A percentile compares a stretch with the other conserved stretches of the same genome.
phyloP scores from a whole-genome alignment of 2,797 vertebrate genomes.

The Tamandua tetradactyla region DNA sequence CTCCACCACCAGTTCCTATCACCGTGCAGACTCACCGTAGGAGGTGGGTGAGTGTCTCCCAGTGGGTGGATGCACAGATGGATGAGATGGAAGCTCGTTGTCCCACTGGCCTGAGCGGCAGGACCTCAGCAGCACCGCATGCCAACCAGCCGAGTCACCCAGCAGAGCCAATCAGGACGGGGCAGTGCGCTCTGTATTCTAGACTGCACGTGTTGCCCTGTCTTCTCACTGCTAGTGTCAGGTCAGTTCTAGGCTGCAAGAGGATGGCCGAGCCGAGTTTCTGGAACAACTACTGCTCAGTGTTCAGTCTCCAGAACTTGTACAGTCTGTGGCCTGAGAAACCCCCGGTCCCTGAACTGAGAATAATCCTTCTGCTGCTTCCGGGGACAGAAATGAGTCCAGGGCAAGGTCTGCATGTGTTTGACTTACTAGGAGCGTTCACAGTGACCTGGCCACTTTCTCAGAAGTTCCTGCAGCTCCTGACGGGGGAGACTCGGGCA shows the following conservation, averaged over 20 bases:
- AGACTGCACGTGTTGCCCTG: too few relatives aligned
- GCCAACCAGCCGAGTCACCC: neutral
- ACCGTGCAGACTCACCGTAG: neutral
- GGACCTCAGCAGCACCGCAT: neutral
- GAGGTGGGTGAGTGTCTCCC: too few relatives aligned
- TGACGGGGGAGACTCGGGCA: neutral
- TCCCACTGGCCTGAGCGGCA: neutral
- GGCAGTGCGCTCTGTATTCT: neutral
- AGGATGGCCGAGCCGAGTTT: neutral
- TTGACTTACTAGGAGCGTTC: neutral
- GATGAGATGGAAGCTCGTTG: too few relatives aligned
- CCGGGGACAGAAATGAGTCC: neutral
- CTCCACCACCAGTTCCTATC: neutral
- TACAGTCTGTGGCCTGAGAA: neutral
- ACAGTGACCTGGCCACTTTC: neutral
- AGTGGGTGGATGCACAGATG: neutral
- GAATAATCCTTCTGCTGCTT: neutral
- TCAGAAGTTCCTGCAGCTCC: neutral
- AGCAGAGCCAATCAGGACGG: neutral
- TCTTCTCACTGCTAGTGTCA: neutral
- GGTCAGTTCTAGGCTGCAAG: neutral
- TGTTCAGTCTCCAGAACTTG: neutral
- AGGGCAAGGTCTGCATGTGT: neutral
- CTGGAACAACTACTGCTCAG: neutral
- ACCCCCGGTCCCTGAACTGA: accelerated